Evolutionary conservation across 2,888 invertebrate species (phyloP), one percentile per base, ranked within the genome.

Genomic region (Polyommatus iphigenia): DNA sequence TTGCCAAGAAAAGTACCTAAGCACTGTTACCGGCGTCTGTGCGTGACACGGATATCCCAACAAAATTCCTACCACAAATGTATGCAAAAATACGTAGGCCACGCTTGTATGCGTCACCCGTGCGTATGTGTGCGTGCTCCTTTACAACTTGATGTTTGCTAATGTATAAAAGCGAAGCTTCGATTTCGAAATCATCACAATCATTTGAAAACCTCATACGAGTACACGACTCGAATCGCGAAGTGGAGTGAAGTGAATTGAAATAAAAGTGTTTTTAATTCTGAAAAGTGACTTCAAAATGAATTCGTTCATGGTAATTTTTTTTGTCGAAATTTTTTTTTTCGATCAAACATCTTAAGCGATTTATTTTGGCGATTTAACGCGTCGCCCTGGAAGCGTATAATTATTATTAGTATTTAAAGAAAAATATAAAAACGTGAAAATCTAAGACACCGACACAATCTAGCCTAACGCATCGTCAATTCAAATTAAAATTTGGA

Each of bases 141-240:
- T 88, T 88, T 86, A 88, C 87, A 90, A 89, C 86, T 89, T 89
- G 92, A 92, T 93, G 91, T 90, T 90, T 91, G 91, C 92, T 89
- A 90, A 90, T 91, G 90, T 93, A 93, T 93, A 93, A 91, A 94
- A 94, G 91, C 91, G 89, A 87, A 86, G 90, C 89, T 89, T 82
- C 83, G 91, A 91, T 94, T 93, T 92, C 93, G 93, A 93, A 92
- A 93, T 93, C 93, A 92, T 88, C 94, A 94, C 85, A 93, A 89
- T 90, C 89, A 91, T 91, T 93, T 93, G 91, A 87, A 88, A 90
- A 90, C 83, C 90, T 90, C 91, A 88, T 88, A 91, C 88, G 90
- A 91, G 90, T 90, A 89, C 85, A 92, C 92, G 87, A 87, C 85
- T 87, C 87, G 87, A 91, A 89, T 91, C 89, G 88, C 84, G 84